These are phyloP conservation scores for Tenualosa thibaudeaui DNA, from an alignment of 2,797 vertebrate genomes.

Conservation along the genomic window DNA sequence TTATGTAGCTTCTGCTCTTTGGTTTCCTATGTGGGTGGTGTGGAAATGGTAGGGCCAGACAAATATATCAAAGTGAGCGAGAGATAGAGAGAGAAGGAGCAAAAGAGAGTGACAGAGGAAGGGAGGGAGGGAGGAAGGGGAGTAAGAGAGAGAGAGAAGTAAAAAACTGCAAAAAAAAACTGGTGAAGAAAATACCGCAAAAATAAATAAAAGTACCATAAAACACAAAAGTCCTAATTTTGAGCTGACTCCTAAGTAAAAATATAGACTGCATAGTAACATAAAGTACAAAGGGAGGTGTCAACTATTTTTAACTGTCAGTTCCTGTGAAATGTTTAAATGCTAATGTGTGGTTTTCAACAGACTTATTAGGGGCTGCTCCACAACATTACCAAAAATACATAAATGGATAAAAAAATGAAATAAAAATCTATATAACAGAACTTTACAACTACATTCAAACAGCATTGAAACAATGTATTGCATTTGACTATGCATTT, in stretches of 20 bases:
- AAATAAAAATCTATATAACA: background rate
- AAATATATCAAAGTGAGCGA: background rate
- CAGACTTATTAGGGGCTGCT: background rate
- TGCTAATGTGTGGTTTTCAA: background rate
- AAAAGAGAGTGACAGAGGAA: background rate
- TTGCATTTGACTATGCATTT: background rate
- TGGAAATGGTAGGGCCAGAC: background rate
- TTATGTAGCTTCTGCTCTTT: constrained; percentile 73
- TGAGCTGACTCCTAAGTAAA: background rate
- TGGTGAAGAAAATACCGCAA: background rate
- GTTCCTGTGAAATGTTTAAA: background rate
- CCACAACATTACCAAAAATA: background rate
- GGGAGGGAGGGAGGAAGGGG: background rate
- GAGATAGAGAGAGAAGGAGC: background rate
- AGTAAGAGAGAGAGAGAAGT: no score
- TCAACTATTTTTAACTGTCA: background rate
- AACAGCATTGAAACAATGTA: background rate
- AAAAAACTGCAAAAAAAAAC: background rate
- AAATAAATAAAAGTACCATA: background rate
- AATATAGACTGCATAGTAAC: background rate
- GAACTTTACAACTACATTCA: background rate
- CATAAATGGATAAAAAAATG: background rate
- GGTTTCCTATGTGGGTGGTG: constrained; percentile 44
- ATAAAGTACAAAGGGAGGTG: constrained; percentile 32
- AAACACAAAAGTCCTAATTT: background rate